Base-by-base conservation (phyloP, 2,797 vertebrate species). In the Sebastes matsubarae region DNA sequence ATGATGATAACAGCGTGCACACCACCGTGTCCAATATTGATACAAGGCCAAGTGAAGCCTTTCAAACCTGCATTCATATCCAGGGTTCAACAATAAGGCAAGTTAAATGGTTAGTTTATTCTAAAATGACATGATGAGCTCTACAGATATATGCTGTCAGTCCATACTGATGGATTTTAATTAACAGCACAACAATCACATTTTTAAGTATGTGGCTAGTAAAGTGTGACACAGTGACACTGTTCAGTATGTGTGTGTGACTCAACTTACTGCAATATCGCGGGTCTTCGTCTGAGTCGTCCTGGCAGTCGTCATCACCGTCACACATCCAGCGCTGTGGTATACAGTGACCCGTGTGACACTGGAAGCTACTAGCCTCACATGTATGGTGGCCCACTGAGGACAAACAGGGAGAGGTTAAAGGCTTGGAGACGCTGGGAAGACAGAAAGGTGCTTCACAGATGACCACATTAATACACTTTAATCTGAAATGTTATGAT, bases 301-400 rank as follows among this genome's bases (percentile, higher is more conserved):
- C 99, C 88, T 98, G 98, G 92, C 99, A 99, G 93, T 99, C 99
- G 0, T 97, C 90, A 5, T 99, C 99, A 0, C 99, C 99, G 0
- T 99, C 99, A 13, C 99, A 99, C 0, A 97, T 96, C 99, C 99
- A 99, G 70, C 97, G 97, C 93, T 97, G 97, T 0, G 98, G 99
- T 85, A 99, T 98, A 78, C 99, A 99, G 95, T 99, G 98, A 20
- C 98, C 97, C 0, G 98, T 99, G 74, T 92, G 97, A 83, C 99
- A 99, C 93, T 98, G 98, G 94, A 99, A 99, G 88, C 98, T 98
- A 87, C 96, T 97, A 76, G 97, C 95, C 89, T 99, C 98, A 1
- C 99, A 99, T 2, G 98, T 99, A 88, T 98, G 98, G 68, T 96
- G 97, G 67, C 97, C 96, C 85, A 97, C 97, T 99, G 74, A 11